Evolutionary conservation across 2,888 invertebrate species (phyloP).

Genomic region (Lasioglossum pauxillum): DNA sequence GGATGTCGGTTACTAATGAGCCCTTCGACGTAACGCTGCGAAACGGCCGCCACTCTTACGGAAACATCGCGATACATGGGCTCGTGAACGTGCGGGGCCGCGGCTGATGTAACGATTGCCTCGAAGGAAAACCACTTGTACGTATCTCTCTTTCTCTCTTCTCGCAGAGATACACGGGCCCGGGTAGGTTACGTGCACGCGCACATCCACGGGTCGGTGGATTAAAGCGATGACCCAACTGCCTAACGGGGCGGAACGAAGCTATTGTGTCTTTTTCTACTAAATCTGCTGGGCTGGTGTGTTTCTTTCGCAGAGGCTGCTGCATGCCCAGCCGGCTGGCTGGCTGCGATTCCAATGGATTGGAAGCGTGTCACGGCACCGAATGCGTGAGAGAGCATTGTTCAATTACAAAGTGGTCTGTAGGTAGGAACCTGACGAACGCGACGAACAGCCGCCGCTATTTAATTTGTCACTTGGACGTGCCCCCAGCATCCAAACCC

Average conservation of each 20-base stretch:
- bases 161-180: not conserved
- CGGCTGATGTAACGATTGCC: conserved; percentile 20
- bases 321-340: not conserved
- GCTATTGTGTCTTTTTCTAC: conserved; percentile 61
- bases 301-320: conserved; percentile 42
- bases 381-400: conserved; percentile 31
- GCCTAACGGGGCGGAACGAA: conserved; percentile 62
- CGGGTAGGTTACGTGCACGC: conserved; percentile 9
- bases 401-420: conserved; percentile 46
- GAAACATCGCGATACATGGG: conserved; percentile 47
- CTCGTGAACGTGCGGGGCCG: not conserved
- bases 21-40: conserved; percentile 71
- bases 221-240: conserved; percentile 67
- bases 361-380: conserved; percentile 3
- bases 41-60: conserved; percentile 24
- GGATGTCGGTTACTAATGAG: conserved; percentile 82
- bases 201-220: conserved; percentile 41
- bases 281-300: conserved; percentile 48
- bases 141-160: not conserved
- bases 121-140: conserved; percentile 25
- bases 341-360: conserved; percentile 36
- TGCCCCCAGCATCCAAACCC: not conserved
- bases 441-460: conserved; percentile 4
- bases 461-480: conserved; percentile 33
- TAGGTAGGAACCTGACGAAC: conserved; percentile 38